These are phyloP conservation scores for Plagodis dolabraria DNA, from an alignment of 2,888 invertebrate species.

Conservation along the genomic window DNA sequence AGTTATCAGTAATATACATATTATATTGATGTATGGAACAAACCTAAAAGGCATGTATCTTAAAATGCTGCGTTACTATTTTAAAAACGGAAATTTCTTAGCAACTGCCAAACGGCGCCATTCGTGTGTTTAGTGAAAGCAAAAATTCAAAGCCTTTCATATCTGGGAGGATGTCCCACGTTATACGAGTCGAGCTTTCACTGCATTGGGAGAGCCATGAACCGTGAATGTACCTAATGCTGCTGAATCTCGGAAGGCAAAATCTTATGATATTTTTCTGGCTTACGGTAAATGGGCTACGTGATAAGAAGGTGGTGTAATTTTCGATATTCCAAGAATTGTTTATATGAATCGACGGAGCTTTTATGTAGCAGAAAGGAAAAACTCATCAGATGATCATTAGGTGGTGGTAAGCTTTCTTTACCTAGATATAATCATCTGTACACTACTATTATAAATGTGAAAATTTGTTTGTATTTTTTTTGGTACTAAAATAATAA, in stretches of 20 bases:
- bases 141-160: slow-evolving; percentile 19
- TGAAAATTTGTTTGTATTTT: too few species aligned
- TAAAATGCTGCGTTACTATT: too few species aligned
- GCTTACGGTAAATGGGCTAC: slow-evolving; percentile 18
- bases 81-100: too few species aligned
- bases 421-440: too few species aligned
- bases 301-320: slow-evolving; percentile 15
- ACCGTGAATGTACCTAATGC: slow-evolving; percentile 20
- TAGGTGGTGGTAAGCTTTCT: neutral
- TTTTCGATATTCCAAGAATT: neutral
- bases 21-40: too few species aligned
- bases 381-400: neutral
- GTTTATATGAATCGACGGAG: neutral
- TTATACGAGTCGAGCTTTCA: slow-evolving; percentile 12
- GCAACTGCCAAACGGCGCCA: neutral
- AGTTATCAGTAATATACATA: too few species aligned
- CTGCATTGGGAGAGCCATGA: slow-evolving; percentile 20
- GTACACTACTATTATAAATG: too few species aligned
- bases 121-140: slow-evolving; percentile 8
- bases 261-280: slow-evolving; percentile 25
- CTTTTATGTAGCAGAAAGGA: neutral
- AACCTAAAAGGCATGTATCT: too few species aligned
- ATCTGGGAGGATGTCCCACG: slow-evolving; percentile 12
- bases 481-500: too few species aligned
- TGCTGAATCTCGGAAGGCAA: slow-evolving; percentile 14